Base-by-base conservation (phyloP, 2,888 invertebrate species). In the Platerodrilus igneus region DNA sequence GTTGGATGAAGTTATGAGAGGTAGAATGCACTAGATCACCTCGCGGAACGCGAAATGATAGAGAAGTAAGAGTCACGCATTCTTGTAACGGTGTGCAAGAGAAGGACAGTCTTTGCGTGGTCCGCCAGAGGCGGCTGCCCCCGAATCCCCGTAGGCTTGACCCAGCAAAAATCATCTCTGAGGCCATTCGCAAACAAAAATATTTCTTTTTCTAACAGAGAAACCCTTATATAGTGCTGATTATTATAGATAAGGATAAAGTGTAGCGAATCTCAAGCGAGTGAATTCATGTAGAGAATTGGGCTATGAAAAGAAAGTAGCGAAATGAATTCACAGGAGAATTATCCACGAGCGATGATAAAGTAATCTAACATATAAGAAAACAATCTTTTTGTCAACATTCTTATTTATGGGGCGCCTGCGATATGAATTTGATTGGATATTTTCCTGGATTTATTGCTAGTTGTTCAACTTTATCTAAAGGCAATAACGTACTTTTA, bases 1-100 rank as follows among this genome's bases (percentile, higher is more conserved):
- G 64, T 66, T 65, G 67, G 67, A 67, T 67, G 68, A 68, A 69
- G 69, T 69, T 69, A 69, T 69, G 69, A 68, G 66, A 64, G 63
- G 63, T 66, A 60, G 66, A 65, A 64, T 64, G 67, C 66, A 67
- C 64, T 67, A 68, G 67, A 68, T 68, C 69, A 68, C 66, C 61
- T 60, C 58, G 38, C 51, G 48, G 56, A 47, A 47, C 52, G 53
- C 43, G 44, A 45, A 40, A 48, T 48, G 56, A 54, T 55, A 50
- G 52, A 52, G 53, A 54, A 49, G 56, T 56, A 56, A 55, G 57
- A 56, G 52, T 41, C 53, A 56, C 56, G 57, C 55, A 56, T 52
- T 50, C 45, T 49, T 27, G 27, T 37, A 46, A 37, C 22, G 38
- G 39, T 20, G 30, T 41, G 40, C 32, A 43, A 37, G 48, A 55